Evolutionary conservation across 2,797 vertebrate species (phyloP).

Genomic region (Alca torda): DNA sequence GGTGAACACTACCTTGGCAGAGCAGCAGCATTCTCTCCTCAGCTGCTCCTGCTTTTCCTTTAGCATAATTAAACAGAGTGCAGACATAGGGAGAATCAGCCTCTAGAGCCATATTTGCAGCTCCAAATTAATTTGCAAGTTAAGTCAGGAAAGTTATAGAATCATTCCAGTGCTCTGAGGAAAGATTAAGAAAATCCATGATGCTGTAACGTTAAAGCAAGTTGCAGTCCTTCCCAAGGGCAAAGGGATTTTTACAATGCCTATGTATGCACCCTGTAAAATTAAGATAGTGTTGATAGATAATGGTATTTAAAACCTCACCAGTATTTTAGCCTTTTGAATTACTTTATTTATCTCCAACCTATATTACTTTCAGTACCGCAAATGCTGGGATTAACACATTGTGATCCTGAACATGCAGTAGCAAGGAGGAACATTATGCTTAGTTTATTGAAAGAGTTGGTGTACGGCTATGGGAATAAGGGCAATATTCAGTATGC

Average conservation of each 20-base stretch:
- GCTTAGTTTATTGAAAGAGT: neutral
- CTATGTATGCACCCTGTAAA: neutral
- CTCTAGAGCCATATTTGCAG: neutral
- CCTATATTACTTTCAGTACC: neutral
- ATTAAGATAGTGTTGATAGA: neutral
- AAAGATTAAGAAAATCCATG: neutral
- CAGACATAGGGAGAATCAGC: neutral
- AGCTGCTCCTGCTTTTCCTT: neutral
- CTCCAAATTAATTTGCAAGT: neutral
- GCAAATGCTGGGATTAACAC: neutral
- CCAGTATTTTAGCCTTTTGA: neutral
- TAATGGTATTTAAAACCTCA: neutral
- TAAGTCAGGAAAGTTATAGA: neutral
- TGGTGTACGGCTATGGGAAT: neutral
- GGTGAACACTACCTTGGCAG: neutral
- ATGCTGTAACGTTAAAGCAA: neutral
- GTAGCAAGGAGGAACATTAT: neutral
- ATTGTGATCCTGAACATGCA: neutral
- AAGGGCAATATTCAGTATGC: neutral
- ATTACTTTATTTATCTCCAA: neutral
- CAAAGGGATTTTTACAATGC: neutral
- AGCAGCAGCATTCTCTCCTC: neutral
- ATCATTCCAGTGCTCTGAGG: neutral
- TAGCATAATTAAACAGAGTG: constrained; percentile 1
- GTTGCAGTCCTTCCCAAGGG: neutral